Evolutionary conservation across 2,113 vertebrate species (phyloP).

Genomic region (Ariopsis seemanni): DNA sequence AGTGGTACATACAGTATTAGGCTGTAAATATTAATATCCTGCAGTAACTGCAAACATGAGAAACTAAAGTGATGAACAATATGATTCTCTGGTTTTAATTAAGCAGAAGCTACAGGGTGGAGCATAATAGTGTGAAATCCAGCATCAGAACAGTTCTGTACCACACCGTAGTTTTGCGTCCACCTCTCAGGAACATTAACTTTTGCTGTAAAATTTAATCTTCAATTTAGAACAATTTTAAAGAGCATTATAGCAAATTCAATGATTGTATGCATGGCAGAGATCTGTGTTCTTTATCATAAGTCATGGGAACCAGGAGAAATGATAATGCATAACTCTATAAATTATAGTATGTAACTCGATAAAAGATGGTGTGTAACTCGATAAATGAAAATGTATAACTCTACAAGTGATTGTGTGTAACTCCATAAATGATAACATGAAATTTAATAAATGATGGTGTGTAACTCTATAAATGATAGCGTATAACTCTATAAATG

Average conservation of each 20-base stretch:
- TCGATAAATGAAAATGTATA: too few species aligned
- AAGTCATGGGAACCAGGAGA: too few species aligned
- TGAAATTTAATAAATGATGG: too few species aligned
- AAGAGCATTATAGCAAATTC: not conserved
- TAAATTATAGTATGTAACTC: too few species aligned
- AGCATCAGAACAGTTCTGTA: not conserved
- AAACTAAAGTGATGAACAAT: constrained; percentile 46
- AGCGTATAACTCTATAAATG: too few species aligned
- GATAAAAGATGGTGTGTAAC: too few species aligned
- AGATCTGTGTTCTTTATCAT: too few species aligned
- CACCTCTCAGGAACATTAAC: not conserved
- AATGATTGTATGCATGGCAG: not conserved
- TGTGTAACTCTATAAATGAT: too few species aligned
- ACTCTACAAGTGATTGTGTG: too few species aligned
- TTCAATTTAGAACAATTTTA: not conserved
- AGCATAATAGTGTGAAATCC: not conserved
- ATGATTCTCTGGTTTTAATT: constrained; percentile 40
- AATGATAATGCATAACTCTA: too few species aligned
- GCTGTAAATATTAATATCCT: constrained; percentile 52
- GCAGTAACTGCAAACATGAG: constrained; percentile 22
- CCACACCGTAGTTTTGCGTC: not conserved
- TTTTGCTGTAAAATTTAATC: not conserved
- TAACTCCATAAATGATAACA: too few species aligned
- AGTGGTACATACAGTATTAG: constrained; percentile 39
- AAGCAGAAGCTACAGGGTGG: constrained; percentile 18